Evolutionary conservation across 1,140 invertebrate genomes (phyloP), one percentile per base, ranked within the genome.

Genomic region (Atta colombica): DNA sequence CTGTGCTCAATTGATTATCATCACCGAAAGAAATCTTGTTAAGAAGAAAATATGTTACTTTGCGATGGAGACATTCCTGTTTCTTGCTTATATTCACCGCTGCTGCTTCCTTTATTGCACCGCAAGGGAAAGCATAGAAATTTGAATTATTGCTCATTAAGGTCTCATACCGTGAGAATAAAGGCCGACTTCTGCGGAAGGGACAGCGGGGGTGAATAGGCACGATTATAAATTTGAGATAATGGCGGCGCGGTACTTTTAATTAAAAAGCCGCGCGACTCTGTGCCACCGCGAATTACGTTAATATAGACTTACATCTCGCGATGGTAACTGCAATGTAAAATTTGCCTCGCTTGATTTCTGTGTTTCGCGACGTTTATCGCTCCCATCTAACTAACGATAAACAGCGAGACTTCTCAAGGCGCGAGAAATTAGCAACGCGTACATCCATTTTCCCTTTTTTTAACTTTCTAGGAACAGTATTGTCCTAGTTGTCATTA

Each of bases 151-250:
- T 93, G 88, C 90, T 92, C 89, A 87, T 92, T 91, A 92, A 90
- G 84, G 84, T 77, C 81, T n/a, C 55, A 66, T 77, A 74, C 81
- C 58, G 69, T 63, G 86, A 78, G 86, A 89, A 93, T 91, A 91
- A 92, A 92, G 85, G 91, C 71, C 86, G 78, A 90, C 85, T 90
- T 86, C 51, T 88, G 69, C 81, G 31, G 31, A 35, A 60, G 31
- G 78, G 77, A 85, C 77, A 65, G 78, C 69, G 31, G 66, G 77
- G 82, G 55, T 72, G 75, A 71, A 90, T 88, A 86, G 87, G 82
- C 74, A 81, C 91, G 87, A 93, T 94, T 94, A 93, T 94, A 94
- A 94, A 94, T 94, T 93, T 87, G 91, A 93, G 92, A 94, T 94
- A 94, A 94, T 93, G 85, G 90, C 85, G 84, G 87, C 80, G 68